Conservation (phyloP, 2,113 vertebrate genomes). For the Planiliza haematocheilus region DNA sequence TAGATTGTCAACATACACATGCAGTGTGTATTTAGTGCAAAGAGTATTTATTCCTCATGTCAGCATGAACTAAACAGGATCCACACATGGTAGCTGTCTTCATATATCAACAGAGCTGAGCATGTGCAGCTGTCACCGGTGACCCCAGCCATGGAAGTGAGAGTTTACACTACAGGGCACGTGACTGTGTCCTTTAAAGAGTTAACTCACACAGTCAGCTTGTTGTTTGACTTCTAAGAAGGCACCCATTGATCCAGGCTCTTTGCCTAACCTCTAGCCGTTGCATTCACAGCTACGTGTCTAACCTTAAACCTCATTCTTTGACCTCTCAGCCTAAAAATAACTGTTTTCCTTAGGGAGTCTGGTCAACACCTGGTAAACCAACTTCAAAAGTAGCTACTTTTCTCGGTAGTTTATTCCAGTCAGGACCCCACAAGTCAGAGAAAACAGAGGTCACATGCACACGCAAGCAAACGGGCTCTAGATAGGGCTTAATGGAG, state of each 20-base stretch:
- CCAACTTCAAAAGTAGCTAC: slow-evolving; percentile 30
- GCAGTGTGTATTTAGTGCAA: slow-evolving; percentile 29
- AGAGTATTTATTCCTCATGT: slow-evolving; percentile 36
- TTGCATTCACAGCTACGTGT: slow-evolving; percentile 15
- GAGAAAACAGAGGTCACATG: slow-evolving; percentile 51
- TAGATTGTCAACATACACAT: slow-evolving; percentile 21
- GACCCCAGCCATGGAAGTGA: slow-evolving; percentile 49
- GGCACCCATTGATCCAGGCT: slow-evolving; percentile 23
- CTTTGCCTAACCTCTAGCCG: slow-evolving; percentile 24
- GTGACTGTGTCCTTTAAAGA: slow-evolving; percentile 28
- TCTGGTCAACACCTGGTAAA: slow-evolving; percentile 46
- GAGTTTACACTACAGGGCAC: slow-evolving; percentile 41
- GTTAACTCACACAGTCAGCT: slow-evolving; percentile 30
- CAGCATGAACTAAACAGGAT: slow-evolving; percentile 29
- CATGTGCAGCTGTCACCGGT: slow-evolving; percentile 57
- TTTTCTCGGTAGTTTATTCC: slow-evolving; percentile 60
- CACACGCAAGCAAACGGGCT: slow-evolving; percentile 32
- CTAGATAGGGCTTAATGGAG: slow-evolving; percentile 56
- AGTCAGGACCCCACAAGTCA: slow-evolving; percentile 51
- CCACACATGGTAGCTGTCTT: slow-evolving; percentile 38
- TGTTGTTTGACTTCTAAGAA: slow-evolving; percentile 46
- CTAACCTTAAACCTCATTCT: slow-evolving; percentile 29
- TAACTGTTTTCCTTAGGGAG: slow-evolving; percentile 35
- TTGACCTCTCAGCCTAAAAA: slow-evolving; percentile 41
- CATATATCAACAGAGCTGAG: slow-evolving; percentile 51